Percentiles rank a stretch among this genome's conserved stretches.
Conservation (phyloP, 2,888 invertebrate genomes). For the Geotrupes spiniger region DNA sequence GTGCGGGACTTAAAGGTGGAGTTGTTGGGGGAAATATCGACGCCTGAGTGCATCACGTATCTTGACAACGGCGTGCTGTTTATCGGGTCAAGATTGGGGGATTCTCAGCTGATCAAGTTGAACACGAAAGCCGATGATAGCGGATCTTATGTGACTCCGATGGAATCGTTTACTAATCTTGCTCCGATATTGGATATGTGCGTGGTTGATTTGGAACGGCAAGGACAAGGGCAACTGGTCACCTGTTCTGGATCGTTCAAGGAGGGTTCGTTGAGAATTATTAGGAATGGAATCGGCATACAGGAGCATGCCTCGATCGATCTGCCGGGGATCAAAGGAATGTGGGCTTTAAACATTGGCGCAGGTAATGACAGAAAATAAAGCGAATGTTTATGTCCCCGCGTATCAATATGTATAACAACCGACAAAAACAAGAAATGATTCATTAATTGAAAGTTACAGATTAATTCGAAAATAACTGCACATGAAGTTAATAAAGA, state of each 20-base stretch:
- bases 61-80: constrained; percentile 97
- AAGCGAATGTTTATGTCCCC: no score
- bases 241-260: constrained; percentile 98
- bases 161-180: constrained; percentile 96
- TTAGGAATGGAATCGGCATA: constrained; percentile 97
- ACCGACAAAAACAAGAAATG: no score
- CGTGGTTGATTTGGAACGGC: constrained; percentile 92
- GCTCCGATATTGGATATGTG: constrained; percentile 98
- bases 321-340: constrained; percentile 94
- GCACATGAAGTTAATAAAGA: no score
- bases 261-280: constrained; percentile 95
- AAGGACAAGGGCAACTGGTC: constrained; percentile 96
- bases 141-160: constrained; percentile 86
- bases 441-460: no score
- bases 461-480: no score
- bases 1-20: constrained; percentile 94
- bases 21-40: constrained; percentile 83
- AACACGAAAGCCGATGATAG: constrained; percentile 80
- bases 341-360: constrained; percentile 89
- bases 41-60: constrained; percentile 97
- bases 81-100: constrained; percentile 93
- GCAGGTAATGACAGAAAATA: constrained; percentile 46
- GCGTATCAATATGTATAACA: no score
- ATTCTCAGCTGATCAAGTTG: constrained; percentile 90
- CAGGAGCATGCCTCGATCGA: constrained; percentile 98